These are phyloP conservation scores for Anoplolepis gracilipes DNA, from an alignment of 1,140 invertebrate species.

Conservation along the genomic window DNA sequence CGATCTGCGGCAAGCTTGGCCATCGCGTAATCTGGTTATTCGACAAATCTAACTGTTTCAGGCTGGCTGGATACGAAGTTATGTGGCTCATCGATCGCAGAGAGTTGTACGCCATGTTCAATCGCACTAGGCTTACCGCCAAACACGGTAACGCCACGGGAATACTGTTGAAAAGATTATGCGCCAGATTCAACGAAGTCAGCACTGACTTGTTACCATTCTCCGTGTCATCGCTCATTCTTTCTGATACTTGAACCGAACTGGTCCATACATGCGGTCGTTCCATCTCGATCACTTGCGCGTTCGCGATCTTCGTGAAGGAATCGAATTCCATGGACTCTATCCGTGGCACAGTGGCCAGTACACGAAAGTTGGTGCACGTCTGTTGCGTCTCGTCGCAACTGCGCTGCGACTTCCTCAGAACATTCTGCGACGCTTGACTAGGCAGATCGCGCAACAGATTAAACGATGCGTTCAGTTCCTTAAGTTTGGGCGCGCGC, in stretches of 20 bases:
- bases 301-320: constrained; percentile 83
- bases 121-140: constrained; percentile 93
- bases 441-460: constrained; percentile 93
- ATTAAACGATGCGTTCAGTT: constrained; percentile 97
- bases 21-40: constrained; percentile 96
- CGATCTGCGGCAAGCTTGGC: constrained; percentile 92
- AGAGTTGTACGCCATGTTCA: constrained; percentile 97
- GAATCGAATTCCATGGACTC: constrained; percentile 83
- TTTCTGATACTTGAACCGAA: constrained; percentile 90
- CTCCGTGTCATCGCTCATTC: constrained; percentile 86
- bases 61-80: constrained; percentile 93
- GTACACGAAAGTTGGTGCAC: constrained; percentile 78
- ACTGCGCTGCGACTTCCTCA: constrained; percentile 72
- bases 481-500: constrained; percentile 94
- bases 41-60: constrained; percentile 97
- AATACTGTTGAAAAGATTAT: constrained; percentile 95
- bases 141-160: constrained; percentile 96
- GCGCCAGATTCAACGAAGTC: constrained; percentile 93
- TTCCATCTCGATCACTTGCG: constrained; percentile 86
- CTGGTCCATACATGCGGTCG: constrained; percentile 92
- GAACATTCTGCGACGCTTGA: constrained; percentile 80
- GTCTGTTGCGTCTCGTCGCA: constrained; percentile 77
- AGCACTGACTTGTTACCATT: constrained; percentile 87
- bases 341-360: constrained; percentile 78
- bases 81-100: constrained; percentile 95